Evolutionary conservation across 1,140 invertebrate genomes (phyloP), one percentile per base, ranked within the genome.

Genomic region (Danaus plexippus): DNA sequence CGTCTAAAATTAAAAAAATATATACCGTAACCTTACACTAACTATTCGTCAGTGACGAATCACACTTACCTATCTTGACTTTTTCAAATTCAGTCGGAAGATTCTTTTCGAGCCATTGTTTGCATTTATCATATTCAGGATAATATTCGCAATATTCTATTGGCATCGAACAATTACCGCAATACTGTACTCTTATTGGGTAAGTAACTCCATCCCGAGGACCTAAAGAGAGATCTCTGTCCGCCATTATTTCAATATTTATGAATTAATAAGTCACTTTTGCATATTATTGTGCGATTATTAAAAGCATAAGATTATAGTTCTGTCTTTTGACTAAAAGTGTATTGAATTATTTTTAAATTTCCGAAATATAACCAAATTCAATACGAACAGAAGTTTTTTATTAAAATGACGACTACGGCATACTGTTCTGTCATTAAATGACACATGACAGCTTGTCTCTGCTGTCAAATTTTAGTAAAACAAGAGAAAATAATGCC

Each of bases 131-230:
- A 87, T 96, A 97, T 77, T 97, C 95, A 43, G 97, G 97, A 88
- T 98, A 98, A 87, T 97, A 98, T 90, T 99, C 97, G 83, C 98
- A 99, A 79, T 99, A 99, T 83, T 98, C 96, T 76, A 96, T 93
- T 9, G 96, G 96, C 91, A 98, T 94, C 42, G 93, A 92, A 88
- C 96, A 98, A 87, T 97, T 97, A 61, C 96, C 97, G 88, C 97
- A 98, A 88, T 98, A 99, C 52, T 92, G 85, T 52, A 98, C 94
- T 77, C 91, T 91, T 55, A 97, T 79, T n/a, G 97, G 97, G 88
- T 98, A 98, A 22, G 75, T 74, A 65, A 87, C 69, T 46, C 85
- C 86, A 71, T 77, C 75, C 48, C 86, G 72, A 48, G 87, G 79
- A 43, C 86, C 87, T 74, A 87, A 80, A 43, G 80, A 78, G 62